Evolutionary conservation across 2,797 vertebrate species (phyloP).

Genomic region (Pristis pectinata): DNA sequence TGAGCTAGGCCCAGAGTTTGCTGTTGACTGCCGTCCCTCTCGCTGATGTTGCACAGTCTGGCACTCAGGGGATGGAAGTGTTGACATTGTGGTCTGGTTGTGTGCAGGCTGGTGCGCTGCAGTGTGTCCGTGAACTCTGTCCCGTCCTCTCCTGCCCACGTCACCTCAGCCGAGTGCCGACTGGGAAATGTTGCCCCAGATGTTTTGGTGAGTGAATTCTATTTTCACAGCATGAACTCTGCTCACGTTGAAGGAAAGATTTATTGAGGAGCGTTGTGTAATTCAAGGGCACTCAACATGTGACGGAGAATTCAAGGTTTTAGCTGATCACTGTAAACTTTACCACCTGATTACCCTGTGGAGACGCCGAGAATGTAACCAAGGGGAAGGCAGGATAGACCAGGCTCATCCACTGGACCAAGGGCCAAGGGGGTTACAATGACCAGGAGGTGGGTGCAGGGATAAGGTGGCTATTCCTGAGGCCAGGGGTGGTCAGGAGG

Average conservation of each 20-base stretch:
- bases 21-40: background rate
- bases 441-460: background rate
- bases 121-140: constrained; percentile 81
- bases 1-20: background rate
- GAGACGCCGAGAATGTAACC: background rate
- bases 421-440: no score
- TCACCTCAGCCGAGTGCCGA: constrained; percentile 79
- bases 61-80: background rate
- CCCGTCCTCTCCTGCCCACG: constrained; percentile 91
- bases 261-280: background rate
- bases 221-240: background rate
- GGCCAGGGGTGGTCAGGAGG: background rate
- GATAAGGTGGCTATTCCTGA: background rate
- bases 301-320: background rate
- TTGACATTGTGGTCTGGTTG: background rate
- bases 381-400: background rate
- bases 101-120: constrained; percentile 76
- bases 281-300: background rate
- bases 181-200: constrained; percentile 84
- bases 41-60: background rate
- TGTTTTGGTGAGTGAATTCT: constrained; percentile 75
- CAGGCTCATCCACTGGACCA: background rate
- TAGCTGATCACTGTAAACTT: background rate
- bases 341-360: background rate
- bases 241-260: background rate